These are phyloP conservation scores for Enoplosus armatus DNA, from an alignment of 2,797 vertebrate species.

Conservation along the genomic window DNA sequence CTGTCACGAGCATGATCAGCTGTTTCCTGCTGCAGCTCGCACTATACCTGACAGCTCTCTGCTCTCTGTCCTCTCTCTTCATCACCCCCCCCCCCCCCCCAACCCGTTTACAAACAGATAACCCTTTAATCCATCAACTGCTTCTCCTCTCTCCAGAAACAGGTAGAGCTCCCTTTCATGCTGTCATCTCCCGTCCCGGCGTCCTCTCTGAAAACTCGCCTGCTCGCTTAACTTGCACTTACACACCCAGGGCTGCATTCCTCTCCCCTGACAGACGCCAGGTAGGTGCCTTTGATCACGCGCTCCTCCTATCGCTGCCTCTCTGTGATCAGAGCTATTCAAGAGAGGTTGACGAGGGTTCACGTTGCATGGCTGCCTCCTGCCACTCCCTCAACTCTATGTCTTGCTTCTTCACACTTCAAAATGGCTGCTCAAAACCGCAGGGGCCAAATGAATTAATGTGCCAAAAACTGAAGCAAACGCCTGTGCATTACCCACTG, in stretches of 20 bases:
- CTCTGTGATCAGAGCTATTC: conserved; percentile 54
- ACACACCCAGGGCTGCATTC: conserved; percentile 31
- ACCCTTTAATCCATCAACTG: conserved; percentile 70
- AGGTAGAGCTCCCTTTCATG: conserved; percentile 46
- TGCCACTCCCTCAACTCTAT: conserved; percentile 7
- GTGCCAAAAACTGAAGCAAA: conserved; percentile 38
- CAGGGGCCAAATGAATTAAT: conserved; percentile 49
- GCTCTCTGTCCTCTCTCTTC: conserved; percentile 45
- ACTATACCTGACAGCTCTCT: conserved; percentile 53
- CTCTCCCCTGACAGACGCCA: conserved; percentile 54
- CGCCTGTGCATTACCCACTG: conserved; percentile 14
- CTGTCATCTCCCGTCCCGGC: conserved; percentile 41
- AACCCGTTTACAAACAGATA: conserved; percentile 48
- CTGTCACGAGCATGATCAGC: conserved; percentile 53
- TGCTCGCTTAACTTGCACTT: neutral
- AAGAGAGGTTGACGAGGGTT: conserved; percentile 41
- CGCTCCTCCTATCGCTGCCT: conserved; percentile 23
- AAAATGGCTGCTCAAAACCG: conserved; percentile 59
- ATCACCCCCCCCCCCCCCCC: conserved; percentile 27
- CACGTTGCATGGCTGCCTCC: conserved; percentile 18
- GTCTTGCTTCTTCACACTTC: conserved; percentile 40
- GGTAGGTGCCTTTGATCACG: conserved; percentile 66
- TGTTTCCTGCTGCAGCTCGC: conserved; percentile 42
- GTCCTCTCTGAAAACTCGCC: conserved; percentile 32
- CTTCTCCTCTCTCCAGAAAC: conserved; percentile 37